Evolutionary conservation across 92 coral and sea anemone species (phyloP).

Genomic region (Zoanthus sociatus): DNA sequence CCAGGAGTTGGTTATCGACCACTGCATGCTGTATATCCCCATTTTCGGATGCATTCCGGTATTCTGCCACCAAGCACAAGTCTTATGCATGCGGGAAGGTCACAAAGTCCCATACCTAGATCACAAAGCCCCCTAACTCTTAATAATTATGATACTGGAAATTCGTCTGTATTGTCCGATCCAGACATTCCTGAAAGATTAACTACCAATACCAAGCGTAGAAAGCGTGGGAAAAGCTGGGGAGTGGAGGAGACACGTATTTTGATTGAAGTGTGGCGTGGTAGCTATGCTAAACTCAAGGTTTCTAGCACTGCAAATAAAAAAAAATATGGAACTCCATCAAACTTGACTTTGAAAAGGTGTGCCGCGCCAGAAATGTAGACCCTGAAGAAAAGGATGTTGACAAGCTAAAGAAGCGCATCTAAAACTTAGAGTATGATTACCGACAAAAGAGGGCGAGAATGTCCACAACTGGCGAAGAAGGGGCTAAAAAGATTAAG

Average conservation of each 20-base stretch:
- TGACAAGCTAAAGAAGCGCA: slow-evolving; percentile 53
- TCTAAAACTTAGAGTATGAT: slow-evolving; percentile 57
- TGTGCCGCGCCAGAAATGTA: slow-evolving; percentile 41
- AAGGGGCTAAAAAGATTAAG: slow-evolving; percentile 56
- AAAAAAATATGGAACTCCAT: slow-evolving; percentile 28
- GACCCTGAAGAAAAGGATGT: slow-evolving; percentile 17
- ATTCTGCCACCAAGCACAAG: slow-evolving; percentile 5
- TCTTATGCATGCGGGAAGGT: slow-evolving; percentile 25
- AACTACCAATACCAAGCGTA: slow-evolving; percentile 20
- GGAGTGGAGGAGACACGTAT: slow-evolving; percentile 37
- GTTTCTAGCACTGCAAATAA: slow-evolving; percentile 29
- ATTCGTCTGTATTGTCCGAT: slow-evolving; percentile 26
- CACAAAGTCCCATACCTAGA: slow-evolving; percentile 22
- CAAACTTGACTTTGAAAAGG: slow-evolving; percentile 19
- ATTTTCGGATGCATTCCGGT: slow-evolving; percentile 36
- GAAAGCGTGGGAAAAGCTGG: slow-evolving; percentile 51
- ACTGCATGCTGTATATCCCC: slow-evolving; percentile 28
- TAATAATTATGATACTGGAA: slow-evolving; percentile 23
- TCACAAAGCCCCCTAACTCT: slow-evolving; percentile 37
- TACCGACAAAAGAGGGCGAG: slow-evolving; percentile 52
- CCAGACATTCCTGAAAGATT: slow-evolving; percentile 28
- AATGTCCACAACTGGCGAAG: slow-evolving; percentile 60
- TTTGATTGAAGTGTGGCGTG: slow-evolving; percentile 38
- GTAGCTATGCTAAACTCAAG: slow-evolving; percentile 34
- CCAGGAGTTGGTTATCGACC: slow-evolving; percentile 35